Conservation (phyloP, 2,888 invertebrate species). For the Stramonita haemastoma region DNA sequence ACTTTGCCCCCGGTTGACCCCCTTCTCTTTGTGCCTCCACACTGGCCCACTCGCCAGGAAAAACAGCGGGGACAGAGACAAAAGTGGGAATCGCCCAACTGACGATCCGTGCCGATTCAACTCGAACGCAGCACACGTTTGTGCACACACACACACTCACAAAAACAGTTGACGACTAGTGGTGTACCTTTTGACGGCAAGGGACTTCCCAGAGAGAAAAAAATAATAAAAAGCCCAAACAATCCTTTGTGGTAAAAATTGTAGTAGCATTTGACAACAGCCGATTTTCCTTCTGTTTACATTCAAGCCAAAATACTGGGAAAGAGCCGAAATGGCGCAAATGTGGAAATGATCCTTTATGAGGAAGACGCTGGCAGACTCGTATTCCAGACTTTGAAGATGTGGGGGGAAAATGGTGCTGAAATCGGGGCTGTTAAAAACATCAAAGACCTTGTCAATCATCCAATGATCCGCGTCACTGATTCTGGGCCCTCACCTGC, state of each 20-base stretch:
- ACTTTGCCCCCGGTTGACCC: background rate
- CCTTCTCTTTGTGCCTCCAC: background rate
- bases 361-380: background rate
- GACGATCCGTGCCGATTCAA: background rate
- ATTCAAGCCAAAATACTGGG: background rate
- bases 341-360: background rate
- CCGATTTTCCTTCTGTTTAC: background rate
- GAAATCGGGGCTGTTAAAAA: background rate
- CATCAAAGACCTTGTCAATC: background rate
- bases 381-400: background rate
- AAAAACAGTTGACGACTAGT: too few relatives aligned
- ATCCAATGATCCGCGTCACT: background rate
- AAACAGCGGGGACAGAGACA: background rate
- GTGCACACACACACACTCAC: too few relatives aligned
- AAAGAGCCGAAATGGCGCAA: background rate
- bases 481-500: background rate
- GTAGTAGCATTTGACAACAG: background rate
- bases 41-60: background rate
- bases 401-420: background rate
- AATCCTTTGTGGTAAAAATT: background rate
- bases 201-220: too few relatives aligned
- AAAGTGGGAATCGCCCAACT: background rate
- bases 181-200: too few relatives aligned
- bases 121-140: too few relatives aligned
- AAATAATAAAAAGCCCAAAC: too few relatives aligned